A percentile compares a stretch with the other conserved stretches of the same genome.
Conservation (phyloP, 1,140 invertebrate genomes). For the Plectus sambesii region DNA sequence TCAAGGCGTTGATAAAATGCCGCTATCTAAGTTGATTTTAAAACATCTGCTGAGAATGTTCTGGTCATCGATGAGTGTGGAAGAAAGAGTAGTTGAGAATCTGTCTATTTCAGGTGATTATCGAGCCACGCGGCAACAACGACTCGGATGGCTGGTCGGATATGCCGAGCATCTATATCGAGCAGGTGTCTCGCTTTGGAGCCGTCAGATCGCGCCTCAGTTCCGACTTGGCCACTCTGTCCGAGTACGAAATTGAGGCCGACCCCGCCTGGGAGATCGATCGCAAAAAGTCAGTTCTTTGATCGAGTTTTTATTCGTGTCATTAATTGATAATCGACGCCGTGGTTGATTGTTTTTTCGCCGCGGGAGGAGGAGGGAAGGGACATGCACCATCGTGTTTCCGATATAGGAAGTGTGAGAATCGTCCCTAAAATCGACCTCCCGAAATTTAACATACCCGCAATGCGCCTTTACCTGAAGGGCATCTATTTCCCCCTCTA, state of each 20-base stretch:
- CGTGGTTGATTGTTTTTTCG: too few relatives aligned
- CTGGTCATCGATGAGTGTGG: too few relatives aligned
- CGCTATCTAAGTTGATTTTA: slow-evolving; percentile 6
- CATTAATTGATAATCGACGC: too few relatives aligned
- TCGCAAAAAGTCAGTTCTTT: slow-evolving; percentile 21
- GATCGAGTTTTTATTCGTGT: too few relatives aligned
- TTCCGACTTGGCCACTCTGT: slow-evolving; percentile 29
- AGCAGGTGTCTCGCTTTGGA: slow-evolving; percentile 23
- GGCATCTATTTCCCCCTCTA: too few relatives aligned
- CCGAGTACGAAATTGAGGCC: slow-evolving; percentile 44
- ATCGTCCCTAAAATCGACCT: slow-evolving; percentile 1
- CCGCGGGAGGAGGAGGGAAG: too few relatives aligned
- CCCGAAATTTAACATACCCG: too few relatives aligned
- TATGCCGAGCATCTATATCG: slow-evolving; percentile 35
- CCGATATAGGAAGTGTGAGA: too few relatives aligned
- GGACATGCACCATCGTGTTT: too few relatives aligned
- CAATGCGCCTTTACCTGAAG: too few relatives aligned
- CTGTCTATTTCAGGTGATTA: slow-evolving; percentile 33
- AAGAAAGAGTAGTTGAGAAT: not conserved
- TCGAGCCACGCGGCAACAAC: slow-evolving; percentile 32
- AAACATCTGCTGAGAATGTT: not conserved
- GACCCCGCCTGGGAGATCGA: slow-evolving; percentile 42
- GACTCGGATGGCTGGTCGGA: slow-evolving; percentile 34
- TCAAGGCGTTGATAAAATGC: slow-evolving; percentile 1
- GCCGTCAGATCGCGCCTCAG: slow-evolving; percentile 14